Percentiles rank a stretch among this genome's conserved stretches.
These are phyloP conservation scores for Monopis laevigella DNA, from an alignment of 2,888 invertebrate species.

Conservation along the genomic window DNA sequence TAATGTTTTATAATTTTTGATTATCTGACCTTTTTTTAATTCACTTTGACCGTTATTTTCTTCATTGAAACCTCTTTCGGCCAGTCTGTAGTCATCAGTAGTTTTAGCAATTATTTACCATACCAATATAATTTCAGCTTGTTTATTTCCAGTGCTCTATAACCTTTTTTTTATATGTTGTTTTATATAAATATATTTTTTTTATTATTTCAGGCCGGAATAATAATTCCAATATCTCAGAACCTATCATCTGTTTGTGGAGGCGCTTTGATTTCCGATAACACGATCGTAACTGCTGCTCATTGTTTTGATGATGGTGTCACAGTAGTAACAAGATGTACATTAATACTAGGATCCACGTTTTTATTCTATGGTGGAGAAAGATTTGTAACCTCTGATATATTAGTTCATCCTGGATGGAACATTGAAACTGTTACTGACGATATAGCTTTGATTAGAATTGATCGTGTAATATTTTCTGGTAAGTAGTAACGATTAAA, in stretches of 20 bases:
- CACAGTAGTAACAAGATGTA: conserved; percentile 10
- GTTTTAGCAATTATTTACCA: too few species aligned
- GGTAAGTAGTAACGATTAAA: too few species aligned
- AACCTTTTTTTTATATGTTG: too few species aligned
- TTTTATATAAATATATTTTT: too few species aligned
- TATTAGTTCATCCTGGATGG: conserved; percentile 24
- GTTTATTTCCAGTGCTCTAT: too few species aligned
- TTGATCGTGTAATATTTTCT: conserved; percentile 24
- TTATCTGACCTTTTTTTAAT: too few species aligned
- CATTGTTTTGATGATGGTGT: conserved; percentile 30
- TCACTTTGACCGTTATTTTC: too few species aligned
- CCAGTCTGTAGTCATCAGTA: too few species aligned
- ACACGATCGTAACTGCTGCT: conserved; percentile 28
- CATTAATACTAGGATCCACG: conserved; percentile 17
- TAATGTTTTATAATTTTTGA: too few species aligned
- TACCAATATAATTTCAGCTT: too few species aligned
- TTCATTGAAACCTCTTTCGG: too few species aligned
- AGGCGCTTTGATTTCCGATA: conserved; percentile 27
- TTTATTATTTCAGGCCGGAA: conserved; percentile 30
- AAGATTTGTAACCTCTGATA: conserved; percentile 14
- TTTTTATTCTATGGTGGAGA: conserved; percentile 16
- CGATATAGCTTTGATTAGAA: conserved; percentile 33
- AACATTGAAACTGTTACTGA: conserved; percentile 27
- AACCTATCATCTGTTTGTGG: conserved; percentile 36
- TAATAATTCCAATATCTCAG: conserved; percentile 29